Percentiles rank a stretch among this genome's conserved stretches.
phyloP scores from a whole-genome alignment of 2,797 vertebrate genomes.

The Pangasius krempfi region DNA sequence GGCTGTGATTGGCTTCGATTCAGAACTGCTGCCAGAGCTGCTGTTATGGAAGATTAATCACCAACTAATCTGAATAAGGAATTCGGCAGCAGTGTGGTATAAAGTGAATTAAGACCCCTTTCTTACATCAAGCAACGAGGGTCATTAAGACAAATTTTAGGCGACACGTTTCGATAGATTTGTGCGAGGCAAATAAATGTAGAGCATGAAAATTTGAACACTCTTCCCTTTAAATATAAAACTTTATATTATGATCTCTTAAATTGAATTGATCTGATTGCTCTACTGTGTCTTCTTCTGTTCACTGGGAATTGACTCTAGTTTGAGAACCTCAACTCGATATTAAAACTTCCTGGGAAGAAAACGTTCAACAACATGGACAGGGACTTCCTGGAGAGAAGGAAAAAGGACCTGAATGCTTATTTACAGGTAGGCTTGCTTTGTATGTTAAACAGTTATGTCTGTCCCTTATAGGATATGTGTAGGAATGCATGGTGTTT shows the following conservation, averaged over 20 bases:
- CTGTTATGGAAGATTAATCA: neutral
- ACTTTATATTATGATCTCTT: neutral
- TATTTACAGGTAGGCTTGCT: constrained; percentile 86
- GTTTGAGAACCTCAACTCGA: constrained; percentile 92
- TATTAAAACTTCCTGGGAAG: constrained; percentile 95
- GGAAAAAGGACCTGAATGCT: constrained; percentile 96
- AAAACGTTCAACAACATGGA: constrained; percentile 99
- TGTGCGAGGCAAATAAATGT: neutral
- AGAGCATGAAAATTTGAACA: neutral
- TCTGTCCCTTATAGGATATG: neutral
- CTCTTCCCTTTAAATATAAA: neutral
- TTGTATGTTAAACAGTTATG: neutral
- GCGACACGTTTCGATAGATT: neutral
- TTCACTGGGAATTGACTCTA: constrained; percentile 60
- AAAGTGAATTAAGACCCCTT: neutral
- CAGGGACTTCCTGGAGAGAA: constrained; percentile 95
- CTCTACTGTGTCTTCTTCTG: neutral
- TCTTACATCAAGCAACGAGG: neutral
- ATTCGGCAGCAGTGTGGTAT: neutral
- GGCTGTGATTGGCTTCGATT: neutral
- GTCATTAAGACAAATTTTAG: neutral
- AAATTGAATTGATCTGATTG: neutral
- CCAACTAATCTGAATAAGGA: neutral
- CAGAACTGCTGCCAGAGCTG: neutral
- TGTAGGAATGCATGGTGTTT: neutral